Evolutionary conservation across 1,140 invertebrate species (phyloP), one percentile per base, ranked within the genome.

Genomic region (Campodea augens): DNA sequence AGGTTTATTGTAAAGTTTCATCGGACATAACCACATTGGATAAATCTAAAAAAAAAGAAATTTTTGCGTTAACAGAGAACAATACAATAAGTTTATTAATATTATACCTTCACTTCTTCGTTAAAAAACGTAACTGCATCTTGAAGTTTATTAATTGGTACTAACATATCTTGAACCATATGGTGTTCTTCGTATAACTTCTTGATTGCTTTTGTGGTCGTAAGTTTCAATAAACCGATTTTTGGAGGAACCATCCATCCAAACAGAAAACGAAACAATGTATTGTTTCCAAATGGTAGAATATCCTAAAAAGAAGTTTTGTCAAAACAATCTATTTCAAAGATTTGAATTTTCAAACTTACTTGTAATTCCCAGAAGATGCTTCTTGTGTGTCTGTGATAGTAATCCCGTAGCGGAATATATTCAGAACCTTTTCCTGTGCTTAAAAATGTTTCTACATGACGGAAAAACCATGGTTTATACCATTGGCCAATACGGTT

Each of bases 181-280:
- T 87, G 82, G 44, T 76, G 70, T 45, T 75, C 70, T 53, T 87
- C 78, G 56, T 87, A 87, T 40, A 88, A 61, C 50, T 73, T 70
- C 50, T 74, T 75, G 0, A 81, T 70, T 1, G 77, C 72, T 45
- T 75, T 62, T 0, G 78, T 77, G 60, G 86, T 82, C 1, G 83
- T 87, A 25, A 85, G 60, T 57, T 89, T 89, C 38, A 89, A 61
- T 4, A 89, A 63, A 0, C 81, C 81, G 5, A 89, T 74, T 60
- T 87, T 87, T 1, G 81, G 81, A 1, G 83, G 83, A 58, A 83
- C 74, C 57, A 81, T 61, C 82, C 82, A 86, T 1, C 82, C 83
- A 46, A 83, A 70, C 1, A 81, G 54, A 27, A 68, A 73, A 3
- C 83, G 73, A 60, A 87, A 88, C 5, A 82, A 29, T 0, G 62